phyloP scores from a whole-genome alignment of 2,797 vertebrate species.

The Microctenopoma lineatum region DNA sequence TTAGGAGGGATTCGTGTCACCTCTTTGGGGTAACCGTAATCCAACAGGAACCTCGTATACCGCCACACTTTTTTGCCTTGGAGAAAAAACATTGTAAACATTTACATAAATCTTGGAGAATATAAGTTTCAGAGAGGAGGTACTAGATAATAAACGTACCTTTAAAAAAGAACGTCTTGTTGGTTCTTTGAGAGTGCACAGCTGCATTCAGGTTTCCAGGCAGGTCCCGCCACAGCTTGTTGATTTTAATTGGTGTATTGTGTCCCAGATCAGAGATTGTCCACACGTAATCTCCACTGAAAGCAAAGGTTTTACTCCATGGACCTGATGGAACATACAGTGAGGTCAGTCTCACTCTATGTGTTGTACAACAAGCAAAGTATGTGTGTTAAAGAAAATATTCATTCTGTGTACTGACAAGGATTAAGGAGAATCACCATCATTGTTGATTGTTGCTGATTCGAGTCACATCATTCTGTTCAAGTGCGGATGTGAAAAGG shows the following conservation, averaged over 20 bases:
- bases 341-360: not conserved
- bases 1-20: conserved; percentile 83
- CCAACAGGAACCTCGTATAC: conserved; percentile 84
- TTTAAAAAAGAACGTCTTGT: conserved; percentile 91
- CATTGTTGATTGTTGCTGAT: not conserved
- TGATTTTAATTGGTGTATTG: conserved; percentile 82
- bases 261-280: conserved; percentile 86
- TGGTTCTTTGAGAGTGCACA: conserved; percentile 88
- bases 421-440: too few species aligned
- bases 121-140: not conserved
- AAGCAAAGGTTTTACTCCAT: conserved; percentile 88
- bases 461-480: not conserved
- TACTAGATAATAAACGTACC: conserved; percentile 72
- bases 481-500: rapidly evolving
- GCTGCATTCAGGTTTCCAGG: conserved; percentile 88
- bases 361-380: not conserved
- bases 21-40: conserved; percentile 87
- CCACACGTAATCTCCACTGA: conserved; percentile 91
- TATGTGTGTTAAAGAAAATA: too few species aligned
- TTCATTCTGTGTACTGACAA: too few species aligned
- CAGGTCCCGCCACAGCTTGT: conserved; percentile 85
- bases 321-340: conserved; percentile 79
- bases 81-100: conserved; percentile 28
- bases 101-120: conserved; percentile 15
- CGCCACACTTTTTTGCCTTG: conserved; percentile 87